Conservation (phyloP, 2,888 invertebrate species). For the Bhutanitis thaidina region DNA sequence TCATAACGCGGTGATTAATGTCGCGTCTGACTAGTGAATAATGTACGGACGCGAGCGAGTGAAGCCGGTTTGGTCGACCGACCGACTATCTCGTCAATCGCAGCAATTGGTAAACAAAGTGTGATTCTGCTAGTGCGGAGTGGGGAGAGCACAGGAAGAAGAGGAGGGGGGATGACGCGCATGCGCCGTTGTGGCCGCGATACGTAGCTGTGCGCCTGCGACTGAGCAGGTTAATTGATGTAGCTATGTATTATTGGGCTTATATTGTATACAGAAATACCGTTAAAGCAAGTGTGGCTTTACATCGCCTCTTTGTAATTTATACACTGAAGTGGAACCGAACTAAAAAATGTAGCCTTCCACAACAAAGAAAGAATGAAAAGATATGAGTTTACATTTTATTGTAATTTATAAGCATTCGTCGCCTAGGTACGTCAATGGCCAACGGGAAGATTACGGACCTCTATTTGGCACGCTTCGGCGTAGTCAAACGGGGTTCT, state of each 20-base stretch:
- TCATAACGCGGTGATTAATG: constrained; percentile 66
- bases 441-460: too few relatives aligned
- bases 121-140: constrained; percentile 54
- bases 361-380: too few relatives aligned
- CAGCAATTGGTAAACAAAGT: constrained; percentile 75
- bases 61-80: constrained; percentile 85
- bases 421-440: too few relatives aligned
- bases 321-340: not conserved
- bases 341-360: not conserved
- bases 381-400: too few relatives aligned
- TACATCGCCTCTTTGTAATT: not conserved
- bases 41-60: constrained; percentile 88
- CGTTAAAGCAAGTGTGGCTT: not conserved
- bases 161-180: constrained; percentile 87
- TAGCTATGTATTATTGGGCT: constrained; percentile 1
- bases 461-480: too few relatives aligned
- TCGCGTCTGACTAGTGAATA: constrained; percentile 66
- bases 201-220: constrained; percentile 86
- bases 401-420: too few relatives aligned
- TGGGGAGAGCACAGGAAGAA: constrained; percentile 79
- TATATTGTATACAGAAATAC: not conserved
- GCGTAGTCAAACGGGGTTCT: too few relatives aligned
- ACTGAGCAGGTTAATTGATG: constrained; percentile 49
- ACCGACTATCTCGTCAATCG: constrained; percentile 75
- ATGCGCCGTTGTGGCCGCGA: constrained; percentile 86